A percentile compares a stretch with the other conserved stretches of the same genome.
phyloP scores from a whole-genome alignment of 2,113 vertebrate genomes.

The Tonatia bakeri region DNA sequence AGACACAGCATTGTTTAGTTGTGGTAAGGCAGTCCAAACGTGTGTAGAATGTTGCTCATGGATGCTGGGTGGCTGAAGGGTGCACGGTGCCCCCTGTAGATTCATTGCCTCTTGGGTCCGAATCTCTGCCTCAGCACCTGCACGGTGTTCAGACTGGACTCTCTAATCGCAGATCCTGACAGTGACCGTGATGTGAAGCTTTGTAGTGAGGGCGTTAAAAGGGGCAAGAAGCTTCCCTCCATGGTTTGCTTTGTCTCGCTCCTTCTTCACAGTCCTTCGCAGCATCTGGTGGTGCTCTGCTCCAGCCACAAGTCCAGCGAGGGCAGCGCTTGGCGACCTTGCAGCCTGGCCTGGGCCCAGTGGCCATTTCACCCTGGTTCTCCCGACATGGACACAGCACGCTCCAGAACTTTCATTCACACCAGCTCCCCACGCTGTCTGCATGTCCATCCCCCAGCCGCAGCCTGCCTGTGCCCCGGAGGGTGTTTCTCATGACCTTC shows the following conservation, averaged over 20 bases:
- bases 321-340: background rate
- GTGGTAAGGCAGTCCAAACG: background rate
- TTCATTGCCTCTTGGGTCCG: background rate
- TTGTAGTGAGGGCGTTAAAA: background rate
- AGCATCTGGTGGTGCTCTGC: background rate
- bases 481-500: background rate
- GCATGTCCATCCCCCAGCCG: background rate
- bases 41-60: background rate
- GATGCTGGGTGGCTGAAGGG: background rate
- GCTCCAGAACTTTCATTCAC: background rate
- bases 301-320: background rate
- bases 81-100: background rate
- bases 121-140: background rate
- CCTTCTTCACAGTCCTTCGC: background rate
- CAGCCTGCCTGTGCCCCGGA: background rate
- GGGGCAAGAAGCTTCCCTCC: background rate
- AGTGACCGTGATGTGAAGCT: background rate
- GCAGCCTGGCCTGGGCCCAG: background rate
- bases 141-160: background rate
- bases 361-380: background rate
- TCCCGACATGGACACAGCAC: background rate
- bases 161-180: background rate
- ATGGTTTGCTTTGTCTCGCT: background rate
- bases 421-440: background rate
- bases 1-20: background rate